These are phyloP conservation scores for Trichosurus vulpecula DNA, from an alignment of 2,797 vertebrate genomes.

Conservation along the genomic window DNA sequence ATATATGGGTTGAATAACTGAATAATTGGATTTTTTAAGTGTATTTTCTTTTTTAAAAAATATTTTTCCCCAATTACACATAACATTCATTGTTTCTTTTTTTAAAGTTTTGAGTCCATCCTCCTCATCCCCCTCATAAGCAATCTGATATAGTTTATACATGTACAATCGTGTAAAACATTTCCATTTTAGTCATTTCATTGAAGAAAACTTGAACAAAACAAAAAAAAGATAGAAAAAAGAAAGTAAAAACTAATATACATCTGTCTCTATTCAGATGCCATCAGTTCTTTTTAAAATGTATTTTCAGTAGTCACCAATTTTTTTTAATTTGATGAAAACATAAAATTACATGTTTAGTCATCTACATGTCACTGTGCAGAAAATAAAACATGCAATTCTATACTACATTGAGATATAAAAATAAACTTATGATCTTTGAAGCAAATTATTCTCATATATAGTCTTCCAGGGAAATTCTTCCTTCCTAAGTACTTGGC, in stretches of 20 bases:
- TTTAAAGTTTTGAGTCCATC: too few species aligned
- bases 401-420: background rate
- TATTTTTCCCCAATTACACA: background rate
- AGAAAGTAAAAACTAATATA: too few species aligned
- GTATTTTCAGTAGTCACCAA: too few species aligned
- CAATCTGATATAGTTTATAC: too few species aligned
- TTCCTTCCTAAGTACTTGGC: background rate
- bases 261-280: too few species aligned
- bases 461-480: background rate
- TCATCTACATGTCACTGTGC: background rate
- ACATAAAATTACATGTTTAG: background rate
- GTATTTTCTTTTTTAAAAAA: background rate
- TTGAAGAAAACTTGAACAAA: too few species aligned
- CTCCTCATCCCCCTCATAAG: too few species aligned
- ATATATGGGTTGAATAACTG: background rate
- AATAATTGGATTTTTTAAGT: background rate
- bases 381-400: background rate
- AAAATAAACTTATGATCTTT: background rate
- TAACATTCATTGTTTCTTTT: background rate
- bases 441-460: background rate
- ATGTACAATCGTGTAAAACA: too few species aligned
- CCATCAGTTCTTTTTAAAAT: background rate
- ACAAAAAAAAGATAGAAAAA: too few species aligned
- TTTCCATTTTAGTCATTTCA: too few species aligned
- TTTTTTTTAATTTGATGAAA: background rate